Percentiles rank a stretch among this genome's conserved stretches.
These are phyloP conservation scores for Sardina pilchardus DNA, from an alignment of 2,113 vertebrate genomes.

Conservation along the genomic window DNA sequence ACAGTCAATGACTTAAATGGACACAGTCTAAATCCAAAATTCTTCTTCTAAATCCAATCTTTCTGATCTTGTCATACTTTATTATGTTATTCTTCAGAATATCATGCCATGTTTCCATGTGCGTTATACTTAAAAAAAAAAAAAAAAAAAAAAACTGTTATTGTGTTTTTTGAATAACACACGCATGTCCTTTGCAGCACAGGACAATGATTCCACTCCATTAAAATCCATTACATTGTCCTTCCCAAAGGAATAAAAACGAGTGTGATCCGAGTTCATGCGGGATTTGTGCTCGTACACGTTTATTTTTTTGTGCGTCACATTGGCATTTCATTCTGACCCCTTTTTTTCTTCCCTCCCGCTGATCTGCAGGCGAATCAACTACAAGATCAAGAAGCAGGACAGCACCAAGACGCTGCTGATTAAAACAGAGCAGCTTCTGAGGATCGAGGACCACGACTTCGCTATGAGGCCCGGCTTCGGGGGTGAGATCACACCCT, in stretches of 20 bases:
- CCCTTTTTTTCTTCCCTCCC: not conserved
- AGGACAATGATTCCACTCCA: not conserved
- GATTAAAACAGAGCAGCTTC: conserved; percentile 82
- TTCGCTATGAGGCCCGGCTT: conserved; percentile 90
- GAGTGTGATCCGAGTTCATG: not conserved
- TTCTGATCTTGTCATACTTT: too few relatives aligned
- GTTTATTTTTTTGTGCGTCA: not conserved
- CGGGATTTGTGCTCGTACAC: not conserved
- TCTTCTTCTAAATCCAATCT: too few relatives aligned
- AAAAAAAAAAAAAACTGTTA: too few relatives aligned
- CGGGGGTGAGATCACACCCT: conserved; percentile 74
- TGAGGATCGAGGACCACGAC: conserved; percentile 87
- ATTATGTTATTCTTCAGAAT: too few relatives aligned
- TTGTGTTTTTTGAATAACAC: not conserved
- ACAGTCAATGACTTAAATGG: too few relatives aligned
- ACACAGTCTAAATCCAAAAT: too few relatives aligned
- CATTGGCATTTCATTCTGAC: not conserved
- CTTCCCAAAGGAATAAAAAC: not conserved
- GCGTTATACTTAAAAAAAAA: too few relatives aligned
- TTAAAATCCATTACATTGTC: not conserved
- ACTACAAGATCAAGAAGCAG: conserved; percentile 80
- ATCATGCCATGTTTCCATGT: too few relatives aligned
- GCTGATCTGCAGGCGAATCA: conserved; percentile 69
- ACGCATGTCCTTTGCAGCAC: not conserved
- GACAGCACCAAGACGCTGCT: conserved; percentile 84